Percentiles rank a stretch among this genome's conserved stretches.
Conservation (phyloP, 2,113 vertebrate genomes). For the Petrocephalus microphthalmus region DNA sequence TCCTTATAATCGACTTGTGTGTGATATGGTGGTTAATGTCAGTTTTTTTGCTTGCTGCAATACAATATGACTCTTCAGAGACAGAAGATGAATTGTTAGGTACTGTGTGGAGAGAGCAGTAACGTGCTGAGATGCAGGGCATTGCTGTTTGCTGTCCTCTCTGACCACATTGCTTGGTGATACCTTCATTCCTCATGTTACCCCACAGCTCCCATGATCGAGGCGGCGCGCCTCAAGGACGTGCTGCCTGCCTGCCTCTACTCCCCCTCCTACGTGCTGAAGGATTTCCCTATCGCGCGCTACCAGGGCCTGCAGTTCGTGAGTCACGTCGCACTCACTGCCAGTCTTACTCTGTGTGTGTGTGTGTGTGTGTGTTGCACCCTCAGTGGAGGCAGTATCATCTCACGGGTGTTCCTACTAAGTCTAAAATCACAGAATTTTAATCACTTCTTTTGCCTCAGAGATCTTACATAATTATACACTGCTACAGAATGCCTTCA, state of each 20-base stretch:
- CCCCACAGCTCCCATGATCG: constrained; percentile 73
- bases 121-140: background rate
- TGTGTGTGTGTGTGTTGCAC: background rate
- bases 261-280: constrained; percentile 91
- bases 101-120: background rate
- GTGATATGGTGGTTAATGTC: background rate
- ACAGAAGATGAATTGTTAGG: background rate
- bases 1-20: background rate
- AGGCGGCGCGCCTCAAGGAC: constrained; percentile 72
- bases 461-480: background rate
- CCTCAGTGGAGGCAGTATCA: background rate
- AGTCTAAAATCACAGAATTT: background rate
- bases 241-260: constrained; percentile 87
- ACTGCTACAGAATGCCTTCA: background rate
- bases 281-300: constrained; percentile 95
- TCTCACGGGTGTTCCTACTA: background rate
- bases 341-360: background rate
- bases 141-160: background rate
- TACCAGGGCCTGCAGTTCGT: constrained; percentile 98
- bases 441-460: background rate
- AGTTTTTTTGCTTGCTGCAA: background rate
- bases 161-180: constrained; percentile 9
- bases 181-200: background rate
- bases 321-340: constrained; percentile 52
- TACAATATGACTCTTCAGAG: background rate